phyloP scores from a whole-genome alignment of 2,797 vertebrate genomes.

The Florisuga fusca region DNA sequence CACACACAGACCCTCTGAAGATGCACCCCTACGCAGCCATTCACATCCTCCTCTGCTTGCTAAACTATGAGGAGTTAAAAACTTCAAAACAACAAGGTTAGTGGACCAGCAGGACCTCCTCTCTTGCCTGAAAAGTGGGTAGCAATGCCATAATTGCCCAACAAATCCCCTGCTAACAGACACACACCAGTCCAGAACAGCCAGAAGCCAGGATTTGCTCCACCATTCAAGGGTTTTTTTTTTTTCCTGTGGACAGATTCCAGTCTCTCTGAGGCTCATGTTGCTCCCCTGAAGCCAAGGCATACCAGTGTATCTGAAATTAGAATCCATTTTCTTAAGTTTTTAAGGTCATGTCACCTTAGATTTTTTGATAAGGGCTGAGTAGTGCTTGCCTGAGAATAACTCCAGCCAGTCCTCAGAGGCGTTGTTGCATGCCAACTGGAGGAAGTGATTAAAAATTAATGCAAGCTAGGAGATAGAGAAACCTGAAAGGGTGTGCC shows the following conservation, averaged over 20 bases:
- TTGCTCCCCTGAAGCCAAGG: background rate
- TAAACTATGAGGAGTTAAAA: background rate
- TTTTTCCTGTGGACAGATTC: background rate
- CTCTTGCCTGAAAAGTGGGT: background rate
- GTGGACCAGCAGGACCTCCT: background rate
- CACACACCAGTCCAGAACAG: background rate
- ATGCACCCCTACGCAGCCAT: background rate
- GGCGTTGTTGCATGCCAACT: constrained; percentile 76
- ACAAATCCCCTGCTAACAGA: background rate
- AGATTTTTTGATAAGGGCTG: constrained; percentile 50
- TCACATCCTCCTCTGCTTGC: fast-evolving
- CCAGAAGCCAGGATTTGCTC: background rate
- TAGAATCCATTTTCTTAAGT: background rate
- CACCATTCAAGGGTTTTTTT: background rate
- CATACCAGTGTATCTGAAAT: background rate
- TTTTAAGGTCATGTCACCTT: constrained; percentile 63
- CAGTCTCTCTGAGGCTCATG: background rate
- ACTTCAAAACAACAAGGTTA: background rate
- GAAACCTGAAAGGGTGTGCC: constrained; percentile 88
- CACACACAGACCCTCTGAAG: background rate
- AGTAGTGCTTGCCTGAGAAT: constrained; percentile 18
- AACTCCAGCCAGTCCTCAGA: constrained; percentile 34
- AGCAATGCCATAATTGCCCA: background rate
- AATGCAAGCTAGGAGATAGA: constrained; percentile 87
- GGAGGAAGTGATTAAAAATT: constrained; percentile 92